phyloP scores from a whole-genome alignment of 2,888 invertebrate species.

The Dilophus febrilis region DNA sequence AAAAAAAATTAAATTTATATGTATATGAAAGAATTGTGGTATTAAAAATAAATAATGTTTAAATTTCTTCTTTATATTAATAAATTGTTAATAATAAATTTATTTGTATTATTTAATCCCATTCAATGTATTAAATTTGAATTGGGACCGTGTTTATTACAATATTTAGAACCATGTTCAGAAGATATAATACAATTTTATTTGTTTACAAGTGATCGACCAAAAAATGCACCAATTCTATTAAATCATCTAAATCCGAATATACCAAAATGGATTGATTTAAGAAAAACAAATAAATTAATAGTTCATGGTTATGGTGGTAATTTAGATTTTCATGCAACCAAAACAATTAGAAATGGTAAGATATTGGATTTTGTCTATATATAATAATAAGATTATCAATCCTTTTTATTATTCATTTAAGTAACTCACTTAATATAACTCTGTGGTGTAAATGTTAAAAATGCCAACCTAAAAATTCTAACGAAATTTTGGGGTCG shows the following conservation, averaged over 20 bases:
- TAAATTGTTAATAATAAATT: background rate
- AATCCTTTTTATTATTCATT: no score
- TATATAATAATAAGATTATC: no score
- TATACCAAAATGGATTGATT: slow-evolving; percentile 12
- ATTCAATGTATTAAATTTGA: slow-evolving; percentile 2
- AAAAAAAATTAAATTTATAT: no score
- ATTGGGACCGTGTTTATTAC: slow-evolving; percentile 16
- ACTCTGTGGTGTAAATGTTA: no score
- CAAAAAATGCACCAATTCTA: slow-evolving; percentile 10
- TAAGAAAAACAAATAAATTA: slow-evolving; percentile 13
- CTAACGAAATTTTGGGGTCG: no score
- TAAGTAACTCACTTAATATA: no score
- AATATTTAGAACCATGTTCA: slow-evolving; percentile 15
- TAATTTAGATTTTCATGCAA: slow-evolving; percentile 22
- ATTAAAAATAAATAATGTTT: no score
- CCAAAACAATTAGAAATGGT: slow-evolving; percentile 16
- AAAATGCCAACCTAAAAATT: no score
- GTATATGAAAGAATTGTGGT: no score
- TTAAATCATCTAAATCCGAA: slow-evolving; percentile 10
- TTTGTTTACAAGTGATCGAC: slow-evolving; percentile 13
- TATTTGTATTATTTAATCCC: background rate
- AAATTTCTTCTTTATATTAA: no score
- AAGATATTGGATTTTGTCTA: no score
- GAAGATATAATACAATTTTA: slow-evolving; percentile 16
- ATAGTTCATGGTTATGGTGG: slow-evolving; percentile 31